Percentiles rank a stretch among this genome's conserved stretches.
Conservation (phyloP, 2,888 invertebrate genomes). For the Leptopilina myrica region DNA sequence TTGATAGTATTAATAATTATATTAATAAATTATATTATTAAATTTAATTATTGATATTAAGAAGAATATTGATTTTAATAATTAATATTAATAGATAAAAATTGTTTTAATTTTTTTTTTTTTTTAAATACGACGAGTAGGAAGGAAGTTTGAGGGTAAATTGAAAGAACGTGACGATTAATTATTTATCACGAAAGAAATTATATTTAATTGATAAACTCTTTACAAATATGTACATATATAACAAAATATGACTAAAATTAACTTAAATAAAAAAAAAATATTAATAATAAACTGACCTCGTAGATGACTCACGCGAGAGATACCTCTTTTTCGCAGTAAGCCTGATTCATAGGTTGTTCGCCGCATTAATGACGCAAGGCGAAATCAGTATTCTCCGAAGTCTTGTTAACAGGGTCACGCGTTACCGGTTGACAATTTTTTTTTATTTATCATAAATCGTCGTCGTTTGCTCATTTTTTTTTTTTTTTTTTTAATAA, state of each 20-base stretch:
- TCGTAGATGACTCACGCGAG: conserved; percentile 35
- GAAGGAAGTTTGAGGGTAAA: not conserved
- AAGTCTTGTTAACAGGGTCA: conserved; percentile 9
- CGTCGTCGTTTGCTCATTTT: not conserved
- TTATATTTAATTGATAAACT: conserved; percentile 72
- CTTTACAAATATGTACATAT: conserved; percentile 74
- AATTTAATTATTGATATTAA: no score
- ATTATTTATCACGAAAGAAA: conserved; percentile 51
- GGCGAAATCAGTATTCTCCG: conserved; percentile 31
- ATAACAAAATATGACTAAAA: conserved; percentile 64
- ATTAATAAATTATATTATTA: no score
- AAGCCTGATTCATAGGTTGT: conserved; percentile 36
- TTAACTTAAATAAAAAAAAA: conserved; percentile 51
- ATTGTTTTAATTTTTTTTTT: no score
- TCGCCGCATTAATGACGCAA: conserved; percentile 26
- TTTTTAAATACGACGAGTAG: no score
- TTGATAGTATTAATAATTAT: no score
- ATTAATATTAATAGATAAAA: no score
- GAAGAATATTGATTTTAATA: no score
- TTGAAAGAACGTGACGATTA: not conserved
- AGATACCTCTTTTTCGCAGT: conserved; percentile 25
- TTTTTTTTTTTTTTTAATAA: not conserved
- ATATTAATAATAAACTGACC: conserved; percentile 47
- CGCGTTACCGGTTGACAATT: conserved; percentile 31
- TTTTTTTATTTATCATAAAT: not conserved